A percentile compares a stretch with the other conserved stretches of the same genome.
These are phyloP conservation scores for Trachelus stipa DNA, from an alignment of 2,888 invertebrate species.

Conservation along the genomic window DNA sequence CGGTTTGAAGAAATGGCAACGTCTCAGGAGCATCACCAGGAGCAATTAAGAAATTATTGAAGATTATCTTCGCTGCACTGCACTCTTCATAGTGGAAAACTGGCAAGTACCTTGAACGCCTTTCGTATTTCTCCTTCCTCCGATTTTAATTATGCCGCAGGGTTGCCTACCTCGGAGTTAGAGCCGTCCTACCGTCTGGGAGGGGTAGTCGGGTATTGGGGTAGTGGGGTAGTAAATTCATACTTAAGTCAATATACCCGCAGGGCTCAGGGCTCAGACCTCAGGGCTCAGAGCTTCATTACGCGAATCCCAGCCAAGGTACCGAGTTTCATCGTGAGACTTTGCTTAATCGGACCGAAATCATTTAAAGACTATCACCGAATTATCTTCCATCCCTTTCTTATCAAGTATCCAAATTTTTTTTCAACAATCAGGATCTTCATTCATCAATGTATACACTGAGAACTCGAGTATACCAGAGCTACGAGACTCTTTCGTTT, in stretches of 20 bases:
- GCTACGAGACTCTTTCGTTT: background rate
- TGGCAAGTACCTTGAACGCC: background rate
- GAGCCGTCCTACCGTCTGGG: conserved; percentile 16
- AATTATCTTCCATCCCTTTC: background rate
- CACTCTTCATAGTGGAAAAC: conserved; percentile 22
- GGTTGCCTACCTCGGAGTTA: conserved; percentile 16
- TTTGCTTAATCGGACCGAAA: background rate
- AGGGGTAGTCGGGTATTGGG: conserved; percentile 22
- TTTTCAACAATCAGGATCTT: background rate
- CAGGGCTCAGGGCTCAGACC: conserved; percentile 23
- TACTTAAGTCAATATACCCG: conserved; percentile 36
- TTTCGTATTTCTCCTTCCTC: conserved; percentile 14
- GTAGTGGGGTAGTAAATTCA: conserved; percentile 35
- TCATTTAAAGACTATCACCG: background rate
- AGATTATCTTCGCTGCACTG: conserved; percentile 40
- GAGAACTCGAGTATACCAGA: background rate
- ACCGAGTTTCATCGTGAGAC: background rate
- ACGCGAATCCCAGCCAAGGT: conserved; percentile 14
- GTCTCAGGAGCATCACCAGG: conserved; percentile 1
- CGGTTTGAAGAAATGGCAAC: background rate
- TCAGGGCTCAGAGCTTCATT: conserved; percentile 15
- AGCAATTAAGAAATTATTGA: conserved; percentile 45
- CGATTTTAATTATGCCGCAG: conserved; percentile 43
- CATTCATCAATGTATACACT: background rate
- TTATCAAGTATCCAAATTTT: background rate